These are phyloP conservation scores for Notamacropus eugenii DNA, from an alignment of 2,797 vertebrate species.

Conservation along the genomic window DNA sequence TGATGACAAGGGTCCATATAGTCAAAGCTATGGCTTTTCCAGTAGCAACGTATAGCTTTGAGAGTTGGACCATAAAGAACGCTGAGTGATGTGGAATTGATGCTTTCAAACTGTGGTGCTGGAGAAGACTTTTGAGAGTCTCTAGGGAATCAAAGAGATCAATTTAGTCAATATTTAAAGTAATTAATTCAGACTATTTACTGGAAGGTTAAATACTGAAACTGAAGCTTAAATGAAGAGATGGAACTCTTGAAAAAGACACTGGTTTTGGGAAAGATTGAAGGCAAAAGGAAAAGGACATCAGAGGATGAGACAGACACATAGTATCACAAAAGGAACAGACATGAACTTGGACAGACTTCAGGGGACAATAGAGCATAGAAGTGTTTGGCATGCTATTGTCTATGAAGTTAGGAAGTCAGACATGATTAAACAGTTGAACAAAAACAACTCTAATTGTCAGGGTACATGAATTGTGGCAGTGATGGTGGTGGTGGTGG, in stretches of 20 bases:
- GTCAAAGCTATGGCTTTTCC: neutral
- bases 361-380: neutral
- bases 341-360: neutral
- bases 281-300: neutral
- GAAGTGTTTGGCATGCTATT: neutral
- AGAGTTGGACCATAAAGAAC: neutral
- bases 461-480: neutral
- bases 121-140: neutral
- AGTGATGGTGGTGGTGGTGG: neutral
- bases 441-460: neutral
- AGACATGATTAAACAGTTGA: neutral
- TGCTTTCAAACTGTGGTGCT: neutral
- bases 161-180: neutral
- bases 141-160: neutral
- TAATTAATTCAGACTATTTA: neutral
- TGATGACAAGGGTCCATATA: neutral
- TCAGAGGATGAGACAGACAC: neutral
- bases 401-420: neutral
- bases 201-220: neutral
- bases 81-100: neutral
- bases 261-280: neutral
- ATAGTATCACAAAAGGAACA: neutral
- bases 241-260: neutral
- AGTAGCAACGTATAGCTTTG: neutral
- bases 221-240: neutral